phyloP scores from a whole-genome alignment of 2,888 invertebrate genomes.

The Schizaphis graminum region DNA sequence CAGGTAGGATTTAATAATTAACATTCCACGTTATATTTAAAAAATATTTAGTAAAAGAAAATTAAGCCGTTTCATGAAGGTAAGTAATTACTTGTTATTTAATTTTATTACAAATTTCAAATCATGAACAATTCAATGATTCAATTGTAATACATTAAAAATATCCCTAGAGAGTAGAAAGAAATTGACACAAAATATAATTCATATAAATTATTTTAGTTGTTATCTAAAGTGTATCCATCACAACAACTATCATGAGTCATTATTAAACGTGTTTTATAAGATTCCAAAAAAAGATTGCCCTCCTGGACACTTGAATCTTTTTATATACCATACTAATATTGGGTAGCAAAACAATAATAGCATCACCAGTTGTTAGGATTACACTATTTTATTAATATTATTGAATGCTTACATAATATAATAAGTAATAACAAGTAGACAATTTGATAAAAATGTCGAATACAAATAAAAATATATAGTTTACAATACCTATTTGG shows the following conservation, averaged over 20 bases:
- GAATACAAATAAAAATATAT: neutral
- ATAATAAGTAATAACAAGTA: neutral
- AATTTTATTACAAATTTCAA: neutral
- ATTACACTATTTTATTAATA: neutral
- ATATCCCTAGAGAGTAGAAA: neutral
- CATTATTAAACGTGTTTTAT: constrained; percentile 29
- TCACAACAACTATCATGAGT: neutral
- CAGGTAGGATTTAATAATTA: constrained; percentile 21
- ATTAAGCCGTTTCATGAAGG: neutral
- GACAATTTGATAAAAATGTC: neutral
- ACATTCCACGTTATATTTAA: neutral
- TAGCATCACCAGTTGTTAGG: too few relatives aligned
- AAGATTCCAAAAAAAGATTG: constrained; percentile 51
- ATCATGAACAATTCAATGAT: neutral
- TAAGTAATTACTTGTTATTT: neutral
- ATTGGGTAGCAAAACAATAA: neutral
- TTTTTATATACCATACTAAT: constrained; percentile 1
- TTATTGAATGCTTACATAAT: neutral
- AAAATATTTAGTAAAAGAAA: neutral
- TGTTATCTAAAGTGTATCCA: neutral
- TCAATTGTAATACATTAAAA: neutral
- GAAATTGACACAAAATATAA: neutral
- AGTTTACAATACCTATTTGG: neutral
- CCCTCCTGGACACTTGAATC: constrained; percentile 50
- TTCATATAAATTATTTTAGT: neutral